Evolutionary conservation across 2,113 vertebrate species (phyloP), one percentile per base, ranked within the genome.

Genomic region (Helogale parvula): DNA sequence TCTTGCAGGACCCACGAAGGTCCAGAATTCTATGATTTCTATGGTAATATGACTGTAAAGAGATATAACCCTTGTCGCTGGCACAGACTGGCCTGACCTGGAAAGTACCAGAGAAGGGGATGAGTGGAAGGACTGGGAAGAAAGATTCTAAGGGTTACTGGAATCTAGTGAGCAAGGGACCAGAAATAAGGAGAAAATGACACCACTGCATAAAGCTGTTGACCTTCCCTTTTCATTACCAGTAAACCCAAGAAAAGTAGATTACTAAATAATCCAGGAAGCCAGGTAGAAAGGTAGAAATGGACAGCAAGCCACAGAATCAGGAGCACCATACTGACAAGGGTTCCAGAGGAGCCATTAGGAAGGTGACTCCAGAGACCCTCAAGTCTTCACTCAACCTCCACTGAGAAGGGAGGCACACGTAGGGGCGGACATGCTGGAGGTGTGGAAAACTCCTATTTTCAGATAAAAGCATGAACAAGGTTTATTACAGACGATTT

Each of bases 191-290:
- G 54, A 93, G 17, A 81, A 96, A 95, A 90, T 33, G 13, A 84
- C 29, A 69, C 4, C 16, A 79, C n/a, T 14, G 74, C 38, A 88
- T 35, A 71, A 74, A 85, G 27, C 82, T 66, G 35, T 31, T 83
- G 41, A 77, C 90, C 69, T 88, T 47, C 25, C 60, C 33, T 52
- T 71, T 94, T 89, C 23, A n/a, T 25, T 71, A 15, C 38, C 57
- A 21, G 12, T 63, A 71, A 96, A 23, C 50, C 74, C 27, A 90
- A 57, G 63, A 66, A 72, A 80, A 17, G 27, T 10, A 3, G 45
- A 69, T 72, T 85, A 84, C 33, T 66, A 89, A 92, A 72, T 66
- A 95, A 83, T 68, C 54, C 52, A 57, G 52, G 74, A 81, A 96
- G 60, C 17, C 27, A 19, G 41, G 9, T 31, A 63, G 47, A 65